phyloP scores from a whole-genome alignment of 2,113 vertebrate genomes.

The Centropus bengalensis region DNA sequence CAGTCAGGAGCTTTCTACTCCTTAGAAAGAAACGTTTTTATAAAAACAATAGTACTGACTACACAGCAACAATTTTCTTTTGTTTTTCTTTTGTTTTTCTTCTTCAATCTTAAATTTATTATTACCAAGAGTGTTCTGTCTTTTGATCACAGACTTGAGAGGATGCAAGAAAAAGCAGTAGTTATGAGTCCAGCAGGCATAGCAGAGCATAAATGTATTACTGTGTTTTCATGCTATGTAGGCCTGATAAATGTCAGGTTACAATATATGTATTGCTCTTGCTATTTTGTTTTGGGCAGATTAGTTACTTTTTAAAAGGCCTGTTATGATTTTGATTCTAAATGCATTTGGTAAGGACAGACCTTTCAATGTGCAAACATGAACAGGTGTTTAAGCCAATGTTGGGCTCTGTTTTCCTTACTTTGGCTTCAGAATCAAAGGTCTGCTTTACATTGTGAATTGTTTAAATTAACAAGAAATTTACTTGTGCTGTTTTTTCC shows the following conservation, averaged over 20 bases:
- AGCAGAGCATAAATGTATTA: not conserved
- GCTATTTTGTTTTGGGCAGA: not conserved
- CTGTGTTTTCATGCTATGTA: not conserved
- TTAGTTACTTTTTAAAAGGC: not conserved
- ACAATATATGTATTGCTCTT: not conserved
- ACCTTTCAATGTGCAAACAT: not conserved
- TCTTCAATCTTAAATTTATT: not conserved
- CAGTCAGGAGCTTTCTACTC: not conserved
- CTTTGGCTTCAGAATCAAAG: not conserved
- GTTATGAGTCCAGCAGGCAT: not conserved
- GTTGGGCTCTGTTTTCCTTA: not conserved
- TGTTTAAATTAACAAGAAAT: not conserved
- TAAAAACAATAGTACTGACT: not conserved
- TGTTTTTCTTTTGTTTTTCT: not conserved
- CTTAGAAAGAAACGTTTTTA: not conserved
- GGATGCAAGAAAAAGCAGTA: not conserved
- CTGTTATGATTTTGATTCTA: not conserved
- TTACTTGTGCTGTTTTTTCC: not conserved
- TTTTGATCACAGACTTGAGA: slow-evolving; percentile 14
- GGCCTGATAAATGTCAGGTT: not conserved
- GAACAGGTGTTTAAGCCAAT: not conserved
- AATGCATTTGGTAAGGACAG: not conserved
- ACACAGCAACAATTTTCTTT: not conserved
- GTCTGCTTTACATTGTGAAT: not conserved
- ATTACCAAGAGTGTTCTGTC: not conserved